Conservation (phyloP, 64 coral and sea anemone genomes). For the Dendronephthya gigantea region DNA sequence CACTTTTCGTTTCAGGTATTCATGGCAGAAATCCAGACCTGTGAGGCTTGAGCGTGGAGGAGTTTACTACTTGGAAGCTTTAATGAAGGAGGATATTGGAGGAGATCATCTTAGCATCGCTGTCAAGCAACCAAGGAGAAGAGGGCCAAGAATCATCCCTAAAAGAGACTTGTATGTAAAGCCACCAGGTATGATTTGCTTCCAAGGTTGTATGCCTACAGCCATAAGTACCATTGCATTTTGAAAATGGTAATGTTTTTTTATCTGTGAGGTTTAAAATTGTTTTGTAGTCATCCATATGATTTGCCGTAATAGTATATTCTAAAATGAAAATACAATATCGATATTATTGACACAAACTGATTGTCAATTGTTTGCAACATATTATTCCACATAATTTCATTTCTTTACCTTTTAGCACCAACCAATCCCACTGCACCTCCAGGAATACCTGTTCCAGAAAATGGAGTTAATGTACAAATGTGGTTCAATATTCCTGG, state of each 20-base stretch:
- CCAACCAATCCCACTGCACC: no score
- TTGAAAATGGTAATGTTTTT: no score
- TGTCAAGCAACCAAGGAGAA: background rate
- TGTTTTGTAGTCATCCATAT: no score
- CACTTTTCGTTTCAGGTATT: background rate
- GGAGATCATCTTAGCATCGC: background rate
- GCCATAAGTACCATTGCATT: background rate
- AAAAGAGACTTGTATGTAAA: background rate
- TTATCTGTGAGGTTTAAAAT: no score
- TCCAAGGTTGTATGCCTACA: background rate
- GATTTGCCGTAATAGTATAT: no score
- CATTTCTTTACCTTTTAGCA: no score
- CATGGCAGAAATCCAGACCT: background rate
- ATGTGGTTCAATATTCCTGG: background rate
- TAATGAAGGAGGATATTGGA: background rate
- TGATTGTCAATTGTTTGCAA: no score
- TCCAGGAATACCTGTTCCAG: background rate
- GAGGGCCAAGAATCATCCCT: background rate
- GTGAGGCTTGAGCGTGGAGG: background rate
- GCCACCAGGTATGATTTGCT: background rate
- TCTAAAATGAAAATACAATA: no score
- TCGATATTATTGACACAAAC: no score
- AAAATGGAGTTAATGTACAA: background rate
- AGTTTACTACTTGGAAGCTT: background rate
- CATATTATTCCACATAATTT: background rate